A percentile compares a stretch with the other conserved stretches of the same genome.
phyloP scores from a whole-genome alignment of 64 coral and sea anemone genomes.

The Catalaphyllia jardinei region DNA sequence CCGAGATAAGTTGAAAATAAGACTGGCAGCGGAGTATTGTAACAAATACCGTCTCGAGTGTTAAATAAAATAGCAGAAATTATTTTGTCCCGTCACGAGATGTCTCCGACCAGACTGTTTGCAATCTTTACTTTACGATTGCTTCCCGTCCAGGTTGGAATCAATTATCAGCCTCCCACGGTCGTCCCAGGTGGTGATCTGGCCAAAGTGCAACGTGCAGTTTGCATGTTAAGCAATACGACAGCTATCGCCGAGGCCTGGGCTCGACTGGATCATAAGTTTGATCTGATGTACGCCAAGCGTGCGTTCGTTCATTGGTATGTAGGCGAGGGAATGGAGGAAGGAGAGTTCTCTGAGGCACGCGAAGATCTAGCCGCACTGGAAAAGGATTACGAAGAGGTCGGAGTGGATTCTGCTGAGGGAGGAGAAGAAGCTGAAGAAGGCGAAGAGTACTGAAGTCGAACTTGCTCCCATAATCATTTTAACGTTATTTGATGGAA shows the following conservation, averaged over 20 bases:
- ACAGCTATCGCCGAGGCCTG: constrained; percentile 65
- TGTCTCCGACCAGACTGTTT: neutral
- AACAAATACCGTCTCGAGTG: no score
- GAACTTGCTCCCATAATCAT: neutral
- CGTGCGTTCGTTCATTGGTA: constrained; percentile 71
- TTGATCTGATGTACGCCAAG: constrained; percentile 69
- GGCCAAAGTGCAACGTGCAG: constrained; percentile 62
- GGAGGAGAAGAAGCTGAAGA: constrained; percentile 8
- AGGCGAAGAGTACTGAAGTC: constrained; percentile 37
- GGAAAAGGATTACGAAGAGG: constrained; percentile 58
- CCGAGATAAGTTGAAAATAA: no score
- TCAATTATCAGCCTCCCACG: constrained; percentile 67
- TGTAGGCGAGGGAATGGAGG: constrained; percentile 70
- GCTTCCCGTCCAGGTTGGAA: constrained; percentile 25
- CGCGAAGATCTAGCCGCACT: constrained; percentile 57
- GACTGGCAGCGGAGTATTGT: no score
- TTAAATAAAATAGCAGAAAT: no score
- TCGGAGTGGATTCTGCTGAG: constrained; percentile 29
- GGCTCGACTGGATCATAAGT: constrained; percentile 65
- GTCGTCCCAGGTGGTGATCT: constrained; percentile 69
- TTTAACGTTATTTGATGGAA: no score
- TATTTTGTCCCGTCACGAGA: no score
- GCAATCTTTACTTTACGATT: neutral
- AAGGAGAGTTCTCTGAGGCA: constrained; percentile 60
- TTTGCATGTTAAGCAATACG: constrained; percentile 65